Percentiles rank a stretch among this genome's conserved stretches.
phyloP scores from a whole-genome alignment of 1,140 invertebrate species.

The Drosophila paulistorum region DNA sequence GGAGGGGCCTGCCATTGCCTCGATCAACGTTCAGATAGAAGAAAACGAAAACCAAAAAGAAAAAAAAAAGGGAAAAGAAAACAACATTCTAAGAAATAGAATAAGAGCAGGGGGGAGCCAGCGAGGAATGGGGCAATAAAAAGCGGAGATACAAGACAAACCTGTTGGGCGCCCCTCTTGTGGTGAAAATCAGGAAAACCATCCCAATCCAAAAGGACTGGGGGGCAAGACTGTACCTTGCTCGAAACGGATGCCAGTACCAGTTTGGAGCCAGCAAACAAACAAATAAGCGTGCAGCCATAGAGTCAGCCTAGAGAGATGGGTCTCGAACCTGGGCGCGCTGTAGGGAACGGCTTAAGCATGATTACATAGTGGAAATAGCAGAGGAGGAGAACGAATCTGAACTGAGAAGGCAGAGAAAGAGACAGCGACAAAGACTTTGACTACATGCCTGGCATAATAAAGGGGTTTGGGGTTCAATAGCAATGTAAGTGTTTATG shows the following conservation, averaged over 20 bases:
- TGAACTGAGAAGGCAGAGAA: conserved; percentile 27
- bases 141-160: conserved; percentile 72
- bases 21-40: conserved; percentile 55
- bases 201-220: conserved; percentile 7
- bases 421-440: not conserved
- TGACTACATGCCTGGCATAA: conserved; percentile 64
- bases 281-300: conserved; percentile 78
- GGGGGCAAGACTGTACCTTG: conserved; percentile 64
- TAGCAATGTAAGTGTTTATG: conserved; percentile 67
- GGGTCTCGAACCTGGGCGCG: conserved; percentile 23
- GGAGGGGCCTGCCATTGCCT: conserved; percentile 34
- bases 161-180: conserved; percentile 59
- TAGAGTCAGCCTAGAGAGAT: conserved; percentile 41
- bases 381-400: conserved; percentile 50
- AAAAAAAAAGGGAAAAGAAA: conserved; percentile 48
- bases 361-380: conserved; percentile 54
- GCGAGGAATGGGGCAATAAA: conserved; percentile 43
- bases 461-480: conserved; percentile 58
- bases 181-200: conserved; percentile 37
- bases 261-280: conserved; percentile 77
- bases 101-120: conserved; percentile 43
- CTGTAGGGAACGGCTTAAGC: conserved; percentile 39
- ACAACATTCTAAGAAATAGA: conserved; percentile 73
- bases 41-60: not conserved
- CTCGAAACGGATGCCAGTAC: conserved; percentile 55